Base-by-base conservation (phyloP, 2,888 invertebrate species). In the Toxonevra muliebris region DNA sequence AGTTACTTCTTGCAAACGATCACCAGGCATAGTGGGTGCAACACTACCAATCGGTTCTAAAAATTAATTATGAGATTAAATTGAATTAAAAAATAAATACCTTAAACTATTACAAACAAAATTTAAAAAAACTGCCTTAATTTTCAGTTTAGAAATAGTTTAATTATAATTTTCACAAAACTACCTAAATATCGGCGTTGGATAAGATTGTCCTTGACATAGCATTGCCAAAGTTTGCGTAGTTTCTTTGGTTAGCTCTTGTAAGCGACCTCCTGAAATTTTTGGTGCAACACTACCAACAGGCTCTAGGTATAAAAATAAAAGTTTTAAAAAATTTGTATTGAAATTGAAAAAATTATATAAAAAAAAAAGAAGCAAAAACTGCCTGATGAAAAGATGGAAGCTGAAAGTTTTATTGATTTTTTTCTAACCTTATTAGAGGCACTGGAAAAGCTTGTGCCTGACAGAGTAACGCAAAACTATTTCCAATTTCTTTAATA, bases 401-500 rank as follows among this genome's bases (percentile, higher is more conserved):
- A 13, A 42, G 40, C 15, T 52, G n/a, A 59, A 40, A 57, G 52
- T 42, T 40, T 13, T 41, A 0, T 19, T 30, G 13, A 57, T 41
- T 54, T 61, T 12, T 42, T 4, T 15, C n/a, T 48, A n/a, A 92
- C 91, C 91, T 90, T 88, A 90, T 90, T 70, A 89, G 81, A 75
- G 92, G 93, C 75, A 92, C 89, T 57, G 93, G 93, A 85, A 86
- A 89, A 9, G 88, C 90, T 83, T 92, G 91, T 58, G 91, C 90
- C 77, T 90, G 90, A 80, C 92, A 92, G 64, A 91, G 84, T 68
- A 92, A 82, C 17, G 88, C 88, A 77, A 90, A 87, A 69, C 87
- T 87, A 62, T 86, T 83, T 19, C 83, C 85, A 65, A 80, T 80
- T 50, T 84, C 79, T 75, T 87, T 82, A 54, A 86, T 82, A 76